Base-by-base conservation (phyloP, 2,888 invertebrate species). In the Rhagonycha fulva region DNA sequence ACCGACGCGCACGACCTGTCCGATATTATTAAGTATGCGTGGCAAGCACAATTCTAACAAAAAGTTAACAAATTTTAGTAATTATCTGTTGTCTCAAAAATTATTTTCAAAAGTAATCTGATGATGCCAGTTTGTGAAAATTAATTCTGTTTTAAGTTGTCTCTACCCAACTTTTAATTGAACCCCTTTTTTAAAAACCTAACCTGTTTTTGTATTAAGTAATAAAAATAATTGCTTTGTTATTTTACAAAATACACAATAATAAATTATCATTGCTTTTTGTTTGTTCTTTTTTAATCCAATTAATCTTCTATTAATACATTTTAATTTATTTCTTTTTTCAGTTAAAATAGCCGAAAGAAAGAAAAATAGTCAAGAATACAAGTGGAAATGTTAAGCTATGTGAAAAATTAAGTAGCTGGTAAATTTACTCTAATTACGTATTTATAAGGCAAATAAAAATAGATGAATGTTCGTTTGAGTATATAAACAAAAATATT, bases 1-100 rank as follows among this genome's bases (percentile, higher is more conserved):
- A 77, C 79, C 83, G 83, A 80, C 83, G 84, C 84, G 82, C 83
- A 82, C 79, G 77, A 74, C 70, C 76, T 75, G 77, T 73, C 75
- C 77, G 77, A 75, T 75, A 69, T 73, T 73, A 73, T 72, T 75
- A 73, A 75, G 77, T 78, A 77, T 77, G 77, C 75, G 77, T 78
- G 71, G 76, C 76, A 74, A 74, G 76, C 68, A 70, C 32, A 69
- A 60, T 74, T 66, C 74, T 76, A 76, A 76, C 76, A 76, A 76
- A 76, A 76, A 76, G 74, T 74, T 74, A 76, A 76, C 76, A 76
- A 76, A 76, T 76, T 76, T 74, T 76, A 68, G 74, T 74, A 76
- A 76, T 76, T 76, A 76, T 76, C 74, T 76, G 76, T 76, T 76
- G 76, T 76, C 76, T 74, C 74, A 76, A 74, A 76, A 76, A 76